Evolutionary conservation across 1,140 invertebrate genomes (phyloP), one percentile per base, ranked within the genome.

Genomic region (Drosophila nannoptera): DNA sequence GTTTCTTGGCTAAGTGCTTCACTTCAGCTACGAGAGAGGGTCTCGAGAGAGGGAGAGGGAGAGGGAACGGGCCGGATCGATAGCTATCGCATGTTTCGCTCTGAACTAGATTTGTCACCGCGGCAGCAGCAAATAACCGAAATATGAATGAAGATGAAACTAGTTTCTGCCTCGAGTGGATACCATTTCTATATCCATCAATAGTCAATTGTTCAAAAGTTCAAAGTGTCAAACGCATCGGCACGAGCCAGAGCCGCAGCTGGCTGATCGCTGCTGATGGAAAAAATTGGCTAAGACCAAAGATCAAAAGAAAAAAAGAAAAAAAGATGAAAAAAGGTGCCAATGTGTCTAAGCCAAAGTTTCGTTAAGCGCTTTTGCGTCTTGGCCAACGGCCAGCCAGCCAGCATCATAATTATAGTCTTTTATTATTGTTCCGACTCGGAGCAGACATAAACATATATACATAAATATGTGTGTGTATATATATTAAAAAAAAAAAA

Each of bases 71-170:
- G 59, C 53, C 16, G 35, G 40, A 68, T 56, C 64, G 59, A 75
- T 75, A 54, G 54, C 54, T 42, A 68, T 72, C 72, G 66, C 58
- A 67, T 63, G 52, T 75, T 72, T 40, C 7, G 60, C 69, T 72
- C 61, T 73, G 70, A 73, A 75, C 73, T 75, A 73, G 65, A 73
- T 73, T 75, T 75, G 73, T 75, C 73, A 64, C 69, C 45, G 36
- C 22, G 3, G 22, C 22, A 22, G 22, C 22, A 2, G 1, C 22
- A 1, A 22, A 22, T 22, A 22, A 22, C 3, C 22, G 22, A 69
- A 68, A 75, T 58, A 69, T 69, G 48, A 73, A 75, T 73, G 67
- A 65, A 70, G 48, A 56, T 29, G 22, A 54, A 61, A 61, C 46
- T 14, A 50, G 58, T 48, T 61, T 56, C 29, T 5, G 8, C 7